phyloP scores from a whole-genome alignment of 2,888 invertebrate species.

The Sepiola atlantica region DNA sequence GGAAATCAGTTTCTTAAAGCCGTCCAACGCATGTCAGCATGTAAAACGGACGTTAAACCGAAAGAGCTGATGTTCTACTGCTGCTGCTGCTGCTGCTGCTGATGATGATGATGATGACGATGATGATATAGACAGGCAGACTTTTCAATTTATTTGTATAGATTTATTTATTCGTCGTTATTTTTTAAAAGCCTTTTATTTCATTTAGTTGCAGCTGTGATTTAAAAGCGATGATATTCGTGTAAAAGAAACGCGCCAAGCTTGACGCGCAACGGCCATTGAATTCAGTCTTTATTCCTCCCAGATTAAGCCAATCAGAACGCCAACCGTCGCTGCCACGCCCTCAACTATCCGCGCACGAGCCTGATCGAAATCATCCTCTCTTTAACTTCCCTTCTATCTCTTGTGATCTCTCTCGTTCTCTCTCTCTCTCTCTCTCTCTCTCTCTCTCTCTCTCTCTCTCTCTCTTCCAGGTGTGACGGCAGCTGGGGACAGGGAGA shows the following conservation, averaged over 20 bases:
- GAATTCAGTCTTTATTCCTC: neutral
- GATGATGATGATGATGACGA: too few relatives aligned
- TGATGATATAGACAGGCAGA: too few relatives aligned
- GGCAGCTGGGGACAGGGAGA: neutral
- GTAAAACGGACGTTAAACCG: too few relatives aligned
- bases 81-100: too few relatives aligned
- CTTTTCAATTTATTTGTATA: too few relatives aligned
- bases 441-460: neutral
- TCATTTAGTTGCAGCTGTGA: neutral
- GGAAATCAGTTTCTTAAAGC: too few relatives aligned
- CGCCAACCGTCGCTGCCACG: too few relatives aligned
- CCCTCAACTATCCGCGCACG: neutral
- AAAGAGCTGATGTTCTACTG: too few relatives aligned
- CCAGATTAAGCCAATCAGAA: neutral
- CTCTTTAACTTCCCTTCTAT: too few relatives aligned
- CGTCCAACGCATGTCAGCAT: too few relatives aligned
- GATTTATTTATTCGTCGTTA: neutral
- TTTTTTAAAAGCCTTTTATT: neutral
- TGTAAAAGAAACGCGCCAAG: neutral
- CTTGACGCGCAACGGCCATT: neutral
- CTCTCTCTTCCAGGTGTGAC: neutral
- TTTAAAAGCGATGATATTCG: neutral
- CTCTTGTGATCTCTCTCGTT: neutral
- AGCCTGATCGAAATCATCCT: neutral
- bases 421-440: neutral